These are phyloP conservation scores for Smithornis capensis DNA, from an alignment of 2,113 vertebrate genomes.

Conservation along the genomic window DNA sequence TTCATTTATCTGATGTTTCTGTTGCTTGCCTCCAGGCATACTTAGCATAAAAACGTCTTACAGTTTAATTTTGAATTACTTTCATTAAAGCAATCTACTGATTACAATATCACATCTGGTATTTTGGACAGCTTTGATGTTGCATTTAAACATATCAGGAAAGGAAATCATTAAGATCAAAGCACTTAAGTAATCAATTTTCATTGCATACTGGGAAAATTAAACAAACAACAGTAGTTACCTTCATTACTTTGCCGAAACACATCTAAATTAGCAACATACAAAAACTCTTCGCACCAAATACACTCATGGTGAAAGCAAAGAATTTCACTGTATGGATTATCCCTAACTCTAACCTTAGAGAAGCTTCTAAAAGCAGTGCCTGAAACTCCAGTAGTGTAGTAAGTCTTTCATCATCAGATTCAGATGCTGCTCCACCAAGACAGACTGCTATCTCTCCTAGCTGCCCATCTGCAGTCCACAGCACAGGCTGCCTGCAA, in stretches of 20 bases:
- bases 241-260: not conserved
- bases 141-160: not conserved
- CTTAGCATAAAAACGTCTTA: not conserved
- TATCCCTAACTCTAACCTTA: not conserved
- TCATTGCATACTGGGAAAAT: not conserved
- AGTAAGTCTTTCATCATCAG: not conserved
- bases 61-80: not conserved
- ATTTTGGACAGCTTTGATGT: not conserved
- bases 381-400: not conserved
- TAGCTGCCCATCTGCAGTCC: not conserved
- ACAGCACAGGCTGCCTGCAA: not conserved
- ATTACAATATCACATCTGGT: not conserved
- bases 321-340: not conserved
- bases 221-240: not conserved
- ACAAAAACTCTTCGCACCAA: not conserved
- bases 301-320: not conserved
- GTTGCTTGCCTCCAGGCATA: not conserved
- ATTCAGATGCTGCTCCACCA: not conserved
- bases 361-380: not conserved
- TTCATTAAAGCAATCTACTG: not conserved
- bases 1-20: not conserved
- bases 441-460: not conserved
- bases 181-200: not conserved
- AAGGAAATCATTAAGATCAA: conserved; percentile 25
- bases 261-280: not conserved